phyloP scores from a whole-genome alignment of 2,888 invertebrate species.

The Aspidapion aeneum region DNA sequence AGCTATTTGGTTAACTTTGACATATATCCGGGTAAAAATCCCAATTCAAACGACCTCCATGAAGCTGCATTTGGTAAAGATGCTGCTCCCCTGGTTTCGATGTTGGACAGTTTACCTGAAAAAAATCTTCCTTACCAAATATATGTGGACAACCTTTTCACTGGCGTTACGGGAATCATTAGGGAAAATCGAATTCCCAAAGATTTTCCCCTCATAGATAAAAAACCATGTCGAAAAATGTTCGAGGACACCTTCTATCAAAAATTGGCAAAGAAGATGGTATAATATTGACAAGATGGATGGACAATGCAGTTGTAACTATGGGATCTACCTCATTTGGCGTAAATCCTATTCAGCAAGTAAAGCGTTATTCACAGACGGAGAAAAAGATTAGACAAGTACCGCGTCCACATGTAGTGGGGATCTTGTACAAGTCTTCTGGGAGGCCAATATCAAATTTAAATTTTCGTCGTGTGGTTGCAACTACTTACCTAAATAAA shows the following conservation, averaged over 20 bases:
- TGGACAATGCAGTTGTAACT: constrained; percentile 1
- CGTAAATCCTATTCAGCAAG: background rate
- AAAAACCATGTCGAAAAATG: no score
- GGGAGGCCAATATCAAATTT: background rate
- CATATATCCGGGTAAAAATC: background rate
- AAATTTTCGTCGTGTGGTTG: background rate
- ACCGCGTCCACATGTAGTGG: background rate
- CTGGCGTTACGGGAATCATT: background rate
- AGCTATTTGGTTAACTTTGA: background rate
- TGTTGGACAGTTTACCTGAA: background rate
- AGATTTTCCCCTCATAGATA: background rate
- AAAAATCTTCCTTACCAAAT: constrained; percentile 1
- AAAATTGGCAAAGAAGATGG: background rate
- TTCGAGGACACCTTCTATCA: no score
- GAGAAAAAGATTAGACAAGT: background rate
- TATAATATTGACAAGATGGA: background rate
- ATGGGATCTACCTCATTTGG: background rate
- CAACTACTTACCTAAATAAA: background rate
- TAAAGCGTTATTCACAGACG: background rate
- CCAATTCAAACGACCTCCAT: background rate
- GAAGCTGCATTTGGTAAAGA: background rate
- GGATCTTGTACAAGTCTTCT: background rate
- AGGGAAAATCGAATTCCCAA: background rate
- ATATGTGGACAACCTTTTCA: background rate
- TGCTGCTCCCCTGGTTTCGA: background rate